phyloP scores from a whole-genome alignment of 2,888 invertebrate genomes.

The Lypha dubia region DNA sequence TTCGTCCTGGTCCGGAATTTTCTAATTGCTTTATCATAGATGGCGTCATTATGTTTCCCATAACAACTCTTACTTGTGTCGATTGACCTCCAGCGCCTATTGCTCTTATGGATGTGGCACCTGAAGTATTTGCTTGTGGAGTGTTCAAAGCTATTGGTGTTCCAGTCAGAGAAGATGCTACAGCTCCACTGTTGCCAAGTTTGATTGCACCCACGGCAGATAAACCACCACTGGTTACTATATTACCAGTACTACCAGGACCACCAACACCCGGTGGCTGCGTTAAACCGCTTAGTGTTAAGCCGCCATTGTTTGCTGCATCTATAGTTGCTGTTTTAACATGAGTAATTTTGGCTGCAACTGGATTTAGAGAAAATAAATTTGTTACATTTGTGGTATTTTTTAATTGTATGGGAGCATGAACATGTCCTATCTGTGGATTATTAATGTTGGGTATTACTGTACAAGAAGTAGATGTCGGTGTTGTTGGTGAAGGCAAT shows the following conservation, averaged over 20 bases:
- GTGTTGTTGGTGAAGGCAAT: constrained; percentile 75
- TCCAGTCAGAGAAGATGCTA: constrained; percentile 76
- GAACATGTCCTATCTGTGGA: constrained; percentile 68
- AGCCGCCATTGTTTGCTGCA: constrained; percentile 63
- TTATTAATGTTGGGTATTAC: constrained; percentile 66
- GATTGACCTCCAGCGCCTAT: constrained; percentile 81
- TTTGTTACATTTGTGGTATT: constrained; percentile 74
- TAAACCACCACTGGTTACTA: constrained; percentile 67
- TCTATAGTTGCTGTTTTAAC: constrained; percentile 84
- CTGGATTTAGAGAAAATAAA: constrained; percentile 83
- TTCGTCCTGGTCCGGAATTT: constrained; percentile 77
- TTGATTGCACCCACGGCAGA: constrained; percentile 76
- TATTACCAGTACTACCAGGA: constrained; percentile 67
- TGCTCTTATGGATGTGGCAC: constrained; percentile 80
- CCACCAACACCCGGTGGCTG: constrained; percentile 64
- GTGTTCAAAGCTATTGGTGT: constrained; percentile 78
- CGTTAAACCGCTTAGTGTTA: constrained; percentile 67
- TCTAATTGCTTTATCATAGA: constrained; percentile 85
- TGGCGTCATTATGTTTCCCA: constrained; percentile 83
- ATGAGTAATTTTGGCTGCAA: constrained; percentile 84
- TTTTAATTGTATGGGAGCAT: constrained; percentile 77
- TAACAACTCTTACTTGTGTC: constrained; percentile 82
- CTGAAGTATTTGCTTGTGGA: constrained; percentile 78
- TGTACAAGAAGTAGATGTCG: constrained; percentile 64
- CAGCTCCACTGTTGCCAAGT: constrained; percentile 73